Conservation (phyloP, 2,888 invertebrate genomes). For the Oscheius sp. region DNA sequence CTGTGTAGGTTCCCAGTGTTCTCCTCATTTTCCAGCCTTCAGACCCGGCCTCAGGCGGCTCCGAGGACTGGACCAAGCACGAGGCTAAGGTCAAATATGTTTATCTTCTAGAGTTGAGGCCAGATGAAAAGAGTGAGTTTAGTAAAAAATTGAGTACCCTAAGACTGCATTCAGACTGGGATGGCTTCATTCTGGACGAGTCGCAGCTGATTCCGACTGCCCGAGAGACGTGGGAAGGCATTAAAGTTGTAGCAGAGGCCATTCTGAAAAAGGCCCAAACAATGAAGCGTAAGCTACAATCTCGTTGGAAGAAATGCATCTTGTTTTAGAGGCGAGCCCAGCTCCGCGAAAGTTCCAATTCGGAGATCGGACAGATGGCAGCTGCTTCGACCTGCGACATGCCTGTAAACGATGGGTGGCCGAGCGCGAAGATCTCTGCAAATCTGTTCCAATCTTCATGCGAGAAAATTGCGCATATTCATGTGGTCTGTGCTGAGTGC, state of each 20-base stretch:
- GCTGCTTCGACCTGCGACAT: constrained; percentile 65
- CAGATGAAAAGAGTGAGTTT: constrained; percentile 69
- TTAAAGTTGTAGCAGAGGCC: constrained; percentile 71
- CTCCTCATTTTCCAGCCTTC: constrained; percentile 15
- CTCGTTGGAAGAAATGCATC: not conserved
- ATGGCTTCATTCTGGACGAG: constrained; percentile 73
- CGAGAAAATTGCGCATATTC: constrained; percentile 68
- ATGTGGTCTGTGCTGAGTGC: constrained; percentile 57
- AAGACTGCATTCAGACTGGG: constrained; percentile 64
- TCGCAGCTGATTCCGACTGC: constrained; percentile 71
- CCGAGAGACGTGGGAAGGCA: constrained; percentile 72
- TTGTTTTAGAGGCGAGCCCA: constrained; percentile 5
- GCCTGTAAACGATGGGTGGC: constrained; percentile 70
- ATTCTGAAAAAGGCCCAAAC: constrained; percentile 52
- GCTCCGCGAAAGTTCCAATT: constrained; percentile 49
- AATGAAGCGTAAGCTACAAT: constrained; percentile 14
- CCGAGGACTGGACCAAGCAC: constrained; percentile 73
- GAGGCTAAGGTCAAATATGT: constrained; percentile 72
- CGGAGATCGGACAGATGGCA: constrained; percentile 62
- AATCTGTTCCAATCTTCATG: constrained; percentile 71
- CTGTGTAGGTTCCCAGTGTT: constrained; percentile 55
- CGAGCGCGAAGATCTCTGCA: constrained; percentile 67
- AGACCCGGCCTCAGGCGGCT: constrained; percentile 73
- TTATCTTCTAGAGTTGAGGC: constrained; percentile 71
- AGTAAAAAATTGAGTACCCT: not conserved